A percentile compares a stretch with the other conserved stretches of the same genome.
phyloP scores from a whole-genome alignment of 2,888 invertebrate genomes.

The Cerastis rubricosa region DNA sequence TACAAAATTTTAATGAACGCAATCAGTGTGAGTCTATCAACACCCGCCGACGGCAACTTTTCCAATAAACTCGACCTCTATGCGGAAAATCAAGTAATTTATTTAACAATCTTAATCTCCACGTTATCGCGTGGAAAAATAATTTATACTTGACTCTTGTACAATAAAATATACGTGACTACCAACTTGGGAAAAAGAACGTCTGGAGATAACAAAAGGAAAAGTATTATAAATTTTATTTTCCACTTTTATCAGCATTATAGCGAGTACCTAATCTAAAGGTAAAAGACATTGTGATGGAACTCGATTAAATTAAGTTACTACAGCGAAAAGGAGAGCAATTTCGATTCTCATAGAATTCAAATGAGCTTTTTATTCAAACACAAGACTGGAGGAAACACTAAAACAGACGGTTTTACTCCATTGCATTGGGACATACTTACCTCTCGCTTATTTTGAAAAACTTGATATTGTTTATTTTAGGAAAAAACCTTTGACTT shows the following conservation, averaged over 20 bases:
- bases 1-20: constrained; percentile 85
- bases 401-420: constrained; percentile 84
- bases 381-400: constrained; percentile 83
- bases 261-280: constrained; percentile 82
- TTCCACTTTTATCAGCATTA: constrained; percentile 74
- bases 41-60: constrained; percentile 75
- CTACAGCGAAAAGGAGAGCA: constrained; percentile 88
- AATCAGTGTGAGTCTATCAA: constrained; percentile 84
- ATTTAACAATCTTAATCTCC: constrained; percentile 78
- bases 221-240: constrained; percentile 68
- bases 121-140: constrained; percentile 68
- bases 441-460: constrained; percentile 73
- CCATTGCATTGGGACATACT: constrained; percentile 78
- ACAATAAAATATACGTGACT: constrained; percentile 64
- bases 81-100: constrained; percentile 78
- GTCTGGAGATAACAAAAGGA: constrained; percentile 61
- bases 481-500: constrained; percentile 30
- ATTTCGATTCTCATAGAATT: constrained; percentile 90
- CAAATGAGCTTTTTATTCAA: constrained; percentile 90
- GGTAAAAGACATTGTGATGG: constrained; percentile 85
- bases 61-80: constrained; percentile 74
- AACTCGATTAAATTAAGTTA: constrained; percentile 90
- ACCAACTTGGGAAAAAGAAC: constrained; percentile 60
- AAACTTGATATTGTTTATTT: constrained; percentile 70
- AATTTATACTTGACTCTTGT: constrained; percentile 60